phyloP scores from a whole-genome alignment of 2,888 invertebrate species.

The Atrina japonica region DNA sequence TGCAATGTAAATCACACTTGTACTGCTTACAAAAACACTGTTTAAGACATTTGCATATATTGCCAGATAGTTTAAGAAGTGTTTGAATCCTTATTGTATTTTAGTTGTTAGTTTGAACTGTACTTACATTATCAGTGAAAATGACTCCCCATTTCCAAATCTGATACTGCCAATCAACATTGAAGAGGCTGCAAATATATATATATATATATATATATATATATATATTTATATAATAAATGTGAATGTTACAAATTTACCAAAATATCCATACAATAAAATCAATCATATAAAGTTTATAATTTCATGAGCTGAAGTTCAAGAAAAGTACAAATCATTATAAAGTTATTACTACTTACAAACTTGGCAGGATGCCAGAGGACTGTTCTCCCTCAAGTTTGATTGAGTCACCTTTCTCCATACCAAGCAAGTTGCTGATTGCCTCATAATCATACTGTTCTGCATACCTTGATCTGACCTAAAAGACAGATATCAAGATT shows the following conservation, averaged over 20 bases:
- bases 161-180: constrained; percentile 98
- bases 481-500: background rate
- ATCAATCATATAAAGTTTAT: no score
- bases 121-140: constrained; percentile 92
- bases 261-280: no score
- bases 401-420: constrained; percentile 85
- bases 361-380: constrained; percentile 69
- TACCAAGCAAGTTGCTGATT: constrained; percentile 96
- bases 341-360: constrained; percentile 63
- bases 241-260: no score
- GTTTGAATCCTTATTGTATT: no score
- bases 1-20: no score
- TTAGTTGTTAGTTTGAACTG: no score
- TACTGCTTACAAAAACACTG: no score
- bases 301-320: no score
- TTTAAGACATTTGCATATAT: no score
- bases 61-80: no score
- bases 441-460: constrained; percentile 99
- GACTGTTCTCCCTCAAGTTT: constrained; percentile 58
- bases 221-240: no score
- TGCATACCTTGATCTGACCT: constrained; percentile 95
- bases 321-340: no score
- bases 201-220: constrained; percentile 4
- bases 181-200: constrained; percentile 88
- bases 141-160: constrained; percentile 99